Evolutionary conservation across 2,888 invertebrate species (phyloP), one percentile per base, ranked within the genome.

Genomic region (Leptothorax acervorum): DNA sequence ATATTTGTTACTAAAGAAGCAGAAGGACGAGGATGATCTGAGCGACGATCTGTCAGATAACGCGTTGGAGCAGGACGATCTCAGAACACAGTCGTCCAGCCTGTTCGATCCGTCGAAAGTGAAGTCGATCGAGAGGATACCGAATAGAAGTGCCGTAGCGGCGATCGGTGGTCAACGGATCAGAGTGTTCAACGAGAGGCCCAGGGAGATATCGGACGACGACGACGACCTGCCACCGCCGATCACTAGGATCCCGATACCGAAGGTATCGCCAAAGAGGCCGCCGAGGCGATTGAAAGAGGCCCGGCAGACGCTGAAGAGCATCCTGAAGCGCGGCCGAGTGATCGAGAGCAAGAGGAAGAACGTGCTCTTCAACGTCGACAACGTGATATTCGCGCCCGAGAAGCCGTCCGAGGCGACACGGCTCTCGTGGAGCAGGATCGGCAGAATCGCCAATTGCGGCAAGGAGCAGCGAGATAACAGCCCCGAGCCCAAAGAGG

Each of bases 161-260:
- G 97, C 96, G 85, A 97, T 97, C 83, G 96, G 97, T 12, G 97
- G 97, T 11, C 97, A 97, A 93, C 95, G 97, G 91, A 96, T 97
- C 90, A 95, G 96, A 88, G 95, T 96, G 57, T 96, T 97, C 89
- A 96, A 96, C 89, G 96, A 96, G 88, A 28, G 70, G n/a, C 91
- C 93, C 0, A 86, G 93, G 0, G 88, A 93, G 94, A 48, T 95
- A 95, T 90, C 90, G 92, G 74, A 86, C 93, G 79, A 81, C 39
- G 78, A 78, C 18, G 90, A 91, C 95, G 91, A 88, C n/a, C 84
- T 87, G 9, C 45, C 83, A 1, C 57, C 39, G 3, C 85, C 90
- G 5, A 87, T 92, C 3, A 93, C 93, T 23, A 92, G 93, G 66
- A 94, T 94, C 60, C 94, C 94, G n/a, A 93, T 94, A 86, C 94